Evolutionary conservation across 2,888 invertebrate genomes (phyloP), one percentile per base, ranked within the genome.

Genomic region (Caenorhabditis angaria): DNA sequence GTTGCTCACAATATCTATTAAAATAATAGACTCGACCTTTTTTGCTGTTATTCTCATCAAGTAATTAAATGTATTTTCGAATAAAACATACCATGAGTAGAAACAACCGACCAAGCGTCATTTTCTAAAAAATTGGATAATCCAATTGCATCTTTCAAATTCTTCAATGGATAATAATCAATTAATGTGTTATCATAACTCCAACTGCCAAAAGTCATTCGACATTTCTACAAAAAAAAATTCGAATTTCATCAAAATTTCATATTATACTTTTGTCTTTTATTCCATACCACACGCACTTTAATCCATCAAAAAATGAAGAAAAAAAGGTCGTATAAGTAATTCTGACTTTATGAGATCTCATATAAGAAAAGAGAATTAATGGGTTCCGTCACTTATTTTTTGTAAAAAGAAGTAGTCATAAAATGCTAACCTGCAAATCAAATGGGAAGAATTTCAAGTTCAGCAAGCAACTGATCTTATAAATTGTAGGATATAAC

Each of bases 141-240:
- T n/a, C 78, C 76, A 10, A 78, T 65, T 1, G 65, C 69, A 27
- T 61, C 67, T 12, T 66, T 61, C 12, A 51, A 35, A 12, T 60
- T 72, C 1, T 51, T 35, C 22, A 53, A 54, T 0, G 78, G 63
- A 48, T 63, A 54, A 53, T 76, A 78, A 56, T 78, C 78, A 35
- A 78, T 78, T 27, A 75, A 61, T 2, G 63, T 68, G 61, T 76
- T 78, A 57, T 78, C 78, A 48, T 64, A 78, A 0, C 76, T 72
- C 78, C 78, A 78, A 53, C 76, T 76, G 0, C 78, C 78, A 29
- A 78, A 78, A 3, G 76, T 78, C 60, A 78, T 59, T 28, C 66
- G 67, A 35, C 78, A 78, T 41, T 59, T 69, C 69, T 76, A 55
- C 53, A 58, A 25, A 55, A 10, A 20, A 14, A 4, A 53, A 8